phyloP scores from a whole-genome alignment of 2,113 vertebrate species.

The Cyphomyrus plagiostoma region DNA sequence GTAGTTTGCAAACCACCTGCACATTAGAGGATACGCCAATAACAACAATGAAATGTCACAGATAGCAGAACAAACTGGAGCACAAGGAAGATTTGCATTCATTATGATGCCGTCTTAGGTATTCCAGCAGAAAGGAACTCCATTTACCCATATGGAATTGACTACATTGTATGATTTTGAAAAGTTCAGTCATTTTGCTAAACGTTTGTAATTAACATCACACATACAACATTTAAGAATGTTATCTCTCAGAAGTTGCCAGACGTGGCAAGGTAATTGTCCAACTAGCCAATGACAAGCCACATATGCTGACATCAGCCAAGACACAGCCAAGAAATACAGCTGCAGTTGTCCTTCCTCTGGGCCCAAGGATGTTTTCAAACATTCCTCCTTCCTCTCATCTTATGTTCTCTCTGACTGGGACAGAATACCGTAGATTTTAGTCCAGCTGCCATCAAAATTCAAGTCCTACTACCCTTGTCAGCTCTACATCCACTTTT shows the following conservation, averaged over 20 bases:
- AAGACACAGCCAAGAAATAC: slow-evolving; percentile 47
- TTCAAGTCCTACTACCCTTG: not conserved
- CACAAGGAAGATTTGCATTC: not conserved
- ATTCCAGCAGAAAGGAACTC: not conserved
- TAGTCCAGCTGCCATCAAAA: not conserved
- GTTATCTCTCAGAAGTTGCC: not conserved
- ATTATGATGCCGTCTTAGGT: not conserved
- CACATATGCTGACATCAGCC: not conserved
- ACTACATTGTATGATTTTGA: not conserved
- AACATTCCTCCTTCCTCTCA: slow-evolving; percentile 26
- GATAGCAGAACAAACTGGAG: not conserved
- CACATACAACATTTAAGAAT: not conserved
- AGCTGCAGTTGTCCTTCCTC: slow-evolving; percentile 44
- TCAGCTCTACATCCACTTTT: not conserved
- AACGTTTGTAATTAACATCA: not conserved
- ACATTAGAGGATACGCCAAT: not conserved
- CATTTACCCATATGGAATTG: not conserved
- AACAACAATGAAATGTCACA: not conserved
- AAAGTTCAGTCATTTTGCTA: not conserved
- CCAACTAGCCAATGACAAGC: not conserved
- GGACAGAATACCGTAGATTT: not conserved
- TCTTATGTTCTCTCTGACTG: not conserved
- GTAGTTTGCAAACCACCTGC: not conserved
- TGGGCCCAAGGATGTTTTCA: slow-evolving; percentile 30
- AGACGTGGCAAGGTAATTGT: not conserved